Evolutionary conservation across 2,113 vertebrate species (phyloP).

Genomic region (Ceratotherium simum): DNA sequence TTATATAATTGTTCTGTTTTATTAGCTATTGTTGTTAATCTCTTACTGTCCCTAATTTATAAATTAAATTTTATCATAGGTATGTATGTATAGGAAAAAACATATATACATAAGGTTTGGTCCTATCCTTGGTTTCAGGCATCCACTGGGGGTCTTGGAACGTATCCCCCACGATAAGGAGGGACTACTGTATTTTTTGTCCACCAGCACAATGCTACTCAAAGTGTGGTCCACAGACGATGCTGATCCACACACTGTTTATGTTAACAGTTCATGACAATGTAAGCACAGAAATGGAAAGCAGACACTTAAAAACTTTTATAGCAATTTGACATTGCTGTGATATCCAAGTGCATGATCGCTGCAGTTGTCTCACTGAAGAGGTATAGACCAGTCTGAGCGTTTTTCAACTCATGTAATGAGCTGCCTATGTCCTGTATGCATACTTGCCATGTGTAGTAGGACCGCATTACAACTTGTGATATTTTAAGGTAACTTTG

Average conservation of each 20-base stretch:
- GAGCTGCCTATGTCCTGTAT: not conserved
- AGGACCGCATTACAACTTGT: not conserved
- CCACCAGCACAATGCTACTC: not conserved
- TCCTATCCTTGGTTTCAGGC: too few relatives aligned
- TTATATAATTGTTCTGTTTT: too few relatives aligned
- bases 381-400: not conserved
- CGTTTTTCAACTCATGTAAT: not conserved
- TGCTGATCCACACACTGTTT: not conserved
- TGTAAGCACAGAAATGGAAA: slow-evolving; percentile 32
- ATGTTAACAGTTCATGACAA: not conserved
- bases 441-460: not conserved
- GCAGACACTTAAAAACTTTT: not conserved
- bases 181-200: not conserved
- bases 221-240: not conserved
- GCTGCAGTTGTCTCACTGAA: not conserved
- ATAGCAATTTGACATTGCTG: not conserved
- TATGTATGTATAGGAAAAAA: too few relatives aligned
- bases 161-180: too few relatives aligned
- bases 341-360: not conserved
- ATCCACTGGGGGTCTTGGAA: too few relatives aligned
- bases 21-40: too few relatives aligned
- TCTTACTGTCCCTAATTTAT: too few relatives aligned
- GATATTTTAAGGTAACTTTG: slow-evolving; percentile 50
- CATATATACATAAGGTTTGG: too few relatives aligned
- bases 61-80: too few relatives aligned